Percentiles rank a stretch among this genome's conserved stretches.
These are phyloP conservation scores for Mobula birostris DNA, from an alignment of 2,113 vertebrate genomes.

Conservation along the genomic window DNA sequence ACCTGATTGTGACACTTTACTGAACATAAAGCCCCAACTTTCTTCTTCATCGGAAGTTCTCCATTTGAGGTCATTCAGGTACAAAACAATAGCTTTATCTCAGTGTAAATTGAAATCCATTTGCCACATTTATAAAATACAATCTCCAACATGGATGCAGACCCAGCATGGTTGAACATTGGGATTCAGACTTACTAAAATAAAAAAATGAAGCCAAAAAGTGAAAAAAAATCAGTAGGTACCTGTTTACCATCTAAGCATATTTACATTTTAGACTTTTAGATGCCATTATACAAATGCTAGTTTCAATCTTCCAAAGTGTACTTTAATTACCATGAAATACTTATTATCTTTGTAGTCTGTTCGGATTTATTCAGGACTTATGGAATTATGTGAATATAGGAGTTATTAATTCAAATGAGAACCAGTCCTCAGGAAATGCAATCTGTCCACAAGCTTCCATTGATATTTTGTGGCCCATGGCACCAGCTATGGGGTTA, in stretches of 20 bases:
- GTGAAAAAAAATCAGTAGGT: background rate
- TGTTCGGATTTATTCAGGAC: background rate
- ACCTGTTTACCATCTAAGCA: background rate
- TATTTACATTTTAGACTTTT: background rate
- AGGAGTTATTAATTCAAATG: too few species aligned
- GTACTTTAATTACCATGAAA: background rate
- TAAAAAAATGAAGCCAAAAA: background rate
- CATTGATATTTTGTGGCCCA: too few species aligned
- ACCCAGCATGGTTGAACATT: background rate
- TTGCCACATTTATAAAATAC: background rate
- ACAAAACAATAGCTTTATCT: too few species aligned
- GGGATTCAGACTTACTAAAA: background rate
- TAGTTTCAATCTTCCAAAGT: background rate
- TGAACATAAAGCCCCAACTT: too few species aligned
- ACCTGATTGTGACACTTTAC: too few species aligned
- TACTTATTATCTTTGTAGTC: background rate
- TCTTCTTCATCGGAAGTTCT: too few species aligned
- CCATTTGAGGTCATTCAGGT: too few species aligned
- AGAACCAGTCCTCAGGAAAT: too few species aligned
- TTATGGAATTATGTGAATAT: too few species aligned
- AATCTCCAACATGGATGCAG: background rate
- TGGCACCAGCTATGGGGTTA: too few species aligned
- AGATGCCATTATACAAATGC: background rate
- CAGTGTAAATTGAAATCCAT: too few species aligned
- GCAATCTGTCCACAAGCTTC: too few species aligned